Conservation (phyloP, 1,140 invertebrate genomes). For the Drosophila pseudoananassae region DNA sequence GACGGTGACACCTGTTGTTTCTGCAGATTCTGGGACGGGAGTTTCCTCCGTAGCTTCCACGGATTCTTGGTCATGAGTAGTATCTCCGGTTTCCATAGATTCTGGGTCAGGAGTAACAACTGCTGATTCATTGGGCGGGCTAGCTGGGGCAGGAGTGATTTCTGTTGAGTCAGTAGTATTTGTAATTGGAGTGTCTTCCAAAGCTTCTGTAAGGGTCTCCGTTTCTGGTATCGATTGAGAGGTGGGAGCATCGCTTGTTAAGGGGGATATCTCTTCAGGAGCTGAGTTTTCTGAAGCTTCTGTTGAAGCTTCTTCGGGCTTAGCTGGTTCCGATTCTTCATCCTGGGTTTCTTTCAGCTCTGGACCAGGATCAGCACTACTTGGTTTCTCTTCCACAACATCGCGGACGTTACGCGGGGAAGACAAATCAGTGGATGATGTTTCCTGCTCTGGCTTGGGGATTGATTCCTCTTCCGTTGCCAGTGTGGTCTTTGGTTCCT, state of each 20-base stretch:
- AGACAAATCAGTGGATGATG: neutral
- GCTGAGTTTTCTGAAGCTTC: neutral
- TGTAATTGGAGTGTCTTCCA: neutral
- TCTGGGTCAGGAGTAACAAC: too few species aligned
- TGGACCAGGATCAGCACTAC: neutral
- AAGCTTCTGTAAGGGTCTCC: neutral
- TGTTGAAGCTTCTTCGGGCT: neutral
- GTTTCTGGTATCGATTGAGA: neutral
- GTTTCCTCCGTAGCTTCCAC: neutral
- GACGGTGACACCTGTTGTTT: constrained; percentile 69
- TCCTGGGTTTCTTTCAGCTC: neutral
- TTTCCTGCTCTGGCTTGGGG: neutral
- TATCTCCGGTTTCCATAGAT: neutral
- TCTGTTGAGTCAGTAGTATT: neutral
- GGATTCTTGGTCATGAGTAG: neutral
- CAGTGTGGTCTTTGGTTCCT: neutral
- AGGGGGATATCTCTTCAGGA: neutral
- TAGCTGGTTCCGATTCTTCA: neutral
- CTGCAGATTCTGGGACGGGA: constrained; percentile 6
- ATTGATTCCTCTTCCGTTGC: neutral
- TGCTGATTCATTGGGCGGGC: neutral
- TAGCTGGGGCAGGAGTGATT: neutral
- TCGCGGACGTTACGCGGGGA: too few species aligned
- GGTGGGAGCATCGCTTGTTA: neutral
- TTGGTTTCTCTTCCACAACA: neutral